Evolutionary conservation across 1,140 invertebrate species (phyloP).

Genomic region (Holotrichia oblita): DNA sequence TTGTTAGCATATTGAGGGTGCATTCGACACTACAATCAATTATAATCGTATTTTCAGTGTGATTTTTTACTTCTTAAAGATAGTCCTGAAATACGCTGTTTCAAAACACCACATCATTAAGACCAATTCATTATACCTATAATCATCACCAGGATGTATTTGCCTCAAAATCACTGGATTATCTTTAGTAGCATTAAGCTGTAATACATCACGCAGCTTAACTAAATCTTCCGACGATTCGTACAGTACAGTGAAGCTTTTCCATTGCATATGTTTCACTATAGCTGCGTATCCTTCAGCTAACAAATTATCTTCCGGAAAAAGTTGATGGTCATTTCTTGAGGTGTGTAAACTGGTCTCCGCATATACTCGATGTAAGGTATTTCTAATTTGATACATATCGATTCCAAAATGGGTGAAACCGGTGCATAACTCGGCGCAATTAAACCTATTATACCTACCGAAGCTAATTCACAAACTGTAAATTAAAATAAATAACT

Average conservation of each 20-base stretch:
- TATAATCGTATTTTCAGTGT: constrained; percentile 65
- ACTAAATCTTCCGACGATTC: constrained; percentile 81
- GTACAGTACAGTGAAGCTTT: constrained; percentile 84
- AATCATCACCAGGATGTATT: constrained; percentile 69
- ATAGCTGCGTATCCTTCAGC: constrained; percentile 77
- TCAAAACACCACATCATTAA: no score
- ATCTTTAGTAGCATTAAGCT: constrained; percentile 68
- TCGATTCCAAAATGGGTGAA: constrained; percentile 73
- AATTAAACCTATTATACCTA: constrained; percentile 79
- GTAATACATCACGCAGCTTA: constrained; percentile 84
- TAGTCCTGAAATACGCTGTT: not conserved
- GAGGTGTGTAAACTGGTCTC: constrained; percentile 61
- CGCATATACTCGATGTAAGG: constrained; percentile 76
- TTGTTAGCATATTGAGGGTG: constrained; percentile 72
- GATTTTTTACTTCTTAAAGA: constrained; percentile 8
- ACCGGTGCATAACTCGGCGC: constrained; percentile 71
- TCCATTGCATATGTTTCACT: constrained; percentile 80
- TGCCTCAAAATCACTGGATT: constrained; percentile 69
- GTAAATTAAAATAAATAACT: constrained; percentile 16
- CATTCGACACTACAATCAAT: constrained; percentile 79
- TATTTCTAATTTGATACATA: constrained; percentile 75
- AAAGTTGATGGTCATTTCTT: constrained; percentile 69
- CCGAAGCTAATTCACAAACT: constrained; percentile 65
- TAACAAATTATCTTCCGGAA: constrained; percentile 75
- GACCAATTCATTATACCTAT: constrained; percentile 59